Percentiles rank a stretch among this genome's conserved stretches.
Conservation (phyloP, 1,140 invertebrate genomes). For the Drosophila subpulchrella region DNA sequence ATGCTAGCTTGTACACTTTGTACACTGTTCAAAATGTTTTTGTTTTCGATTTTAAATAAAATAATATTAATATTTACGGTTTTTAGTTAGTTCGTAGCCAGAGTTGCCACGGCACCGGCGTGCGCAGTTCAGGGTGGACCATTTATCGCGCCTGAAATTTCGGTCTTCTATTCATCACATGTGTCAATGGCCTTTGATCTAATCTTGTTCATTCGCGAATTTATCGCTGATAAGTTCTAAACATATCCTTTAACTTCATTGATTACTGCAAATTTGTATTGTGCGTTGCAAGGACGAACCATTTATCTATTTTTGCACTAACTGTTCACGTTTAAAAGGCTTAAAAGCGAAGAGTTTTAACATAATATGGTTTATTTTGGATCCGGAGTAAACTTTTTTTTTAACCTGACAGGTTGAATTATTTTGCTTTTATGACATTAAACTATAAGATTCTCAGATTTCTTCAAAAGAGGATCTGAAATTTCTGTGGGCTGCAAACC, state of each 20-base stretch:
- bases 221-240: neutral
- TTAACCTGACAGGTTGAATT: neutral
- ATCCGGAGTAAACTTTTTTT: neutral
- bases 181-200: neutral
- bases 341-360: neutral
- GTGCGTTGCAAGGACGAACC: neutral
- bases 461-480: too few relatives aligned
- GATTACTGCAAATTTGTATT: neutral
- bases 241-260: neutral
- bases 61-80: neutral
- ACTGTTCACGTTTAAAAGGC: neutral
- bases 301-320: neutral
- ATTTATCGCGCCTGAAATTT: slow-evolving; percentile 7
- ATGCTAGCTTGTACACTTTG: neutral
- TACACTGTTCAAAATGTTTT: neutral
- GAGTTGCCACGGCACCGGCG: slow-evolving; percentile 20
- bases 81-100: slow-evolving; percentile 15
- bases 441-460: neutral
- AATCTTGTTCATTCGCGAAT: neutral
- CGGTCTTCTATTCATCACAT: slow-evolving; percentile 5
- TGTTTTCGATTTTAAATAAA: too few relatives aligned
- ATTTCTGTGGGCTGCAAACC: neutral
- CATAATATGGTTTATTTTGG: neutral
- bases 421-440: neutral
- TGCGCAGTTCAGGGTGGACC: slow-evolving; percentile 14